Evolutionary conservation across 1,140 invertebrate genomes (phyloP), one percentile per base, ranked within the genome.

Genomic region (Portunus trituberculatus): DNA sequence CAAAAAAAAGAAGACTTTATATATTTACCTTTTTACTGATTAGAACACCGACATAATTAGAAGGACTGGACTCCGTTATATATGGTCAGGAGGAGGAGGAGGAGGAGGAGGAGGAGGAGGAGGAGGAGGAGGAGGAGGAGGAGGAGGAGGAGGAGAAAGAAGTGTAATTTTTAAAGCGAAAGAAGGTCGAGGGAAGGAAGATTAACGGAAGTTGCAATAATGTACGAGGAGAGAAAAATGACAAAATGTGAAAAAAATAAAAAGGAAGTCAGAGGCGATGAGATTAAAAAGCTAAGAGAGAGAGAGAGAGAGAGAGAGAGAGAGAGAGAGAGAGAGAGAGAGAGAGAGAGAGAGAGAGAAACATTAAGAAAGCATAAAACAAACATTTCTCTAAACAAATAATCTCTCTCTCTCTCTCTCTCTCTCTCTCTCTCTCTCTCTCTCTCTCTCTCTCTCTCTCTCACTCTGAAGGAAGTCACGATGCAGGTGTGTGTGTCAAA

Each of bases 31-130:
- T n/a, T 76, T 76, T 76, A 25, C 25, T 76, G 67, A 76, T 76
- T 76, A 76, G 16, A 3, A 8, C 20, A 76, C 67, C 16, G n/a
- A 76, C 12, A n/a, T 76, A 76, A 25, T n/a, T 76, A 76, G 20
- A 76, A 76, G 25, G 6, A 76, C 67, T n/a, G 12, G n/a, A 25
- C 0, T 76, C 20, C 10, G 67, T 76, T n/a, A 76, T 76, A 76
- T n/a, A 76, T 76, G 67, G n/a, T n/a, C 20, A 25, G 25, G 25
- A 76, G 67, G 67, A 76, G 67, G 67, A 76, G 67, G 67, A 76
- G 67, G 67, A 76, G 67, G 67, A 59, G 67, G 67, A 76, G 67
- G 67, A 76, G 67, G 67, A 76, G 67, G 67, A 76, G 67, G n/a
- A 76, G 20, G 20, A 76, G 67, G 67, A 76, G 67, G n/a, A 76